These are phyloP conservation scores for Pachyseris speciosa DNA, from an alignment of 64 coral and sea anemone species.

Conservation along the genomic window DNA sequence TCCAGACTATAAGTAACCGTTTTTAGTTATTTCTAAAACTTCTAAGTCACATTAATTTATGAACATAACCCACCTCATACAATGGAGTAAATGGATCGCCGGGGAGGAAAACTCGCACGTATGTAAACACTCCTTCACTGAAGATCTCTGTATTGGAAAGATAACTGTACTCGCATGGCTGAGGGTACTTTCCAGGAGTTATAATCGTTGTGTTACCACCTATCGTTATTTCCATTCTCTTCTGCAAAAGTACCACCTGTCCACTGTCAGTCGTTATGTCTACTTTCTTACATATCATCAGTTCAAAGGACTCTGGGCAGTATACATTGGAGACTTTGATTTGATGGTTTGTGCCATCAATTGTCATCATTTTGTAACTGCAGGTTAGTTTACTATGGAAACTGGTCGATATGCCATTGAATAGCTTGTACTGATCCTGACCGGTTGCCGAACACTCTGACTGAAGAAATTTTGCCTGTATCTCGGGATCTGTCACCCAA, in stretches of 20 bases:
- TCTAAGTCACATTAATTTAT: background rate
- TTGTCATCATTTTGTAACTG: background rate
- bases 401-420: slow-evolving; percentile 61
- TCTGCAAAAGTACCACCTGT: slow-evolving; percentile 71
- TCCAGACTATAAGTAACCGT: too few species aligned
- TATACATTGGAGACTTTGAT: background rate
- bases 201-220: background rate
- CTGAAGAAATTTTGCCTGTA: slow-evolving; percentile 59
- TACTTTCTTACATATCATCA: slow-evolving; percentile 95
- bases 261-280: slow-evolving; percentile 33
- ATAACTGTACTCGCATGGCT: slow-evolving; percentile 27
- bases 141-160: slow-evolving; percentile 65
- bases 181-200: slow-evolving; percentile 74
- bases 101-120: slow-evolving; percentile 68
- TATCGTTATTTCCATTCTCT: slow-evolving; percentile 45
- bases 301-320: slow-evolving; percentile 64
- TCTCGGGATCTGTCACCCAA: slow-evolving; percentile 54
- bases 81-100: slow-evolving; percentile 44
- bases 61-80: slow-evolving; percentile 54
- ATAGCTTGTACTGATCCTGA: slow-evolving; percentile 85
- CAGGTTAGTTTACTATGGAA: background rate
- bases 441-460: slow-evolving; percentile 90
- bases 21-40: too few species aligned
- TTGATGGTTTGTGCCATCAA: background rate
- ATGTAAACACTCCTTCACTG: slow-evolving; percentile 72